Conservation (phyloP, 2,888 invertebrate species). For the Tinea pellionella region DNA sequence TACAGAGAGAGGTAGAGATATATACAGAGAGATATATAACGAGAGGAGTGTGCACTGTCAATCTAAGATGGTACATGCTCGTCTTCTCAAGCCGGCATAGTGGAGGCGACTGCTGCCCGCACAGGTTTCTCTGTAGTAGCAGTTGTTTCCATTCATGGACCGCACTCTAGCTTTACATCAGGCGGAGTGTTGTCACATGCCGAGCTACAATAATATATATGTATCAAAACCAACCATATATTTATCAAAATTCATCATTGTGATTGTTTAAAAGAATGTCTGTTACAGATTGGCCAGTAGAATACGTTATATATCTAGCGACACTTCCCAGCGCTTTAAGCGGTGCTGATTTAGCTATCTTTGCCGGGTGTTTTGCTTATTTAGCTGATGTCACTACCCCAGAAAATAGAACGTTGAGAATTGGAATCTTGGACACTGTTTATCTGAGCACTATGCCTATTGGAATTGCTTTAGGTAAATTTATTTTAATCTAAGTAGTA, state of each 20-base stretch:
- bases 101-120: too few relatives aligned
- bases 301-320: conserved; percentile 80
- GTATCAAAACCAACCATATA: neutral
- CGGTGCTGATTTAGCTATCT: conserved; percentile 84
- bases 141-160: too few relatives aligned
- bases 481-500: neutral
- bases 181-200: too few relatives aligned
- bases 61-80: too few relatives aligned
- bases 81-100: too few relatives aligned
- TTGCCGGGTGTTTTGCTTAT: conserved; percentile 83
- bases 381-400: conserved; percentile 81
- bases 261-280: neutral
- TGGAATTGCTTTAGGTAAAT: conserved; percentile 79
- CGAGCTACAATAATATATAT: too few relatives aligned
- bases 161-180: too few relatives aligned
- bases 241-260: neutral
- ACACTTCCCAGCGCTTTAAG: conserved; percentile 81
- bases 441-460: conserved; percentile 86
- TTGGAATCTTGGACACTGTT: conserved; percentile 84
- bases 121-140: too few relatives aligned
- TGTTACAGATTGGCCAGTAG: conserved; percentile 74
- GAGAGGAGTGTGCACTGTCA: too few relatives aligned
- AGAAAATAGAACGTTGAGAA: conserved; percentile 78
- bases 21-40: too few relatives aligned
- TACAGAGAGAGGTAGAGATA: too few relatives aligned